Conservation (phyloP, 2,797 vertebrate genomes). For the Helicolenus hilgendorfi region DNA sequence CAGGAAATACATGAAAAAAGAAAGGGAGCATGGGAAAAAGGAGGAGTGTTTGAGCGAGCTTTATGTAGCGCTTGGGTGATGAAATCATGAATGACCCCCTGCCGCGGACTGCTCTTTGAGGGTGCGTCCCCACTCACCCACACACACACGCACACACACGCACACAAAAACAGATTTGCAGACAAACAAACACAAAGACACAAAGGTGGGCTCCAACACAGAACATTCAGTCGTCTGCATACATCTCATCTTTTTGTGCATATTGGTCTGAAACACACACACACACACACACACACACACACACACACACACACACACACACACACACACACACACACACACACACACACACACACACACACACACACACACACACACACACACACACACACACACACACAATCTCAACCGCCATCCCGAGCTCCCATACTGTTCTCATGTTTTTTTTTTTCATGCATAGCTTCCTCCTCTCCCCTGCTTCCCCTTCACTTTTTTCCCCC, state of each 20-base stretch:
- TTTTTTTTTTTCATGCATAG: constrained; percentile 37
- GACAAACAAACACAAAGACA: constrained; percentile 71
- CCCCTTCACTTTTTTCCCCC: constrained; percentile 31
- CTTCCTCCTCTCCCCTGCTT: constrained; percentile 56
- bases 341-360: constrained; percentile 30
- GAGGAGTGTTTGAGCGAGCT: constrained; percentile 68
- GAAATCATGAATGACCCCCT: constrained; percentile 82
- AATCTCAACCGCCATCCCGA: constrained; percentile 28
- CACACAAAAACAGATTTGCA: constrained; percentile 46
- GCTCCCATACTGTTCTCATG: constrained; percentile 46
- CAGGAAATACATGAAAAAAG: constrained; percentile 64
- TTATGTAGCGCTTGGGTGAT: constrained; percentile 73
- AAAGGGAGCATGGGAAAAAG: constrained; percentile 78
- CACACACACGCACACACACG: not conserved
- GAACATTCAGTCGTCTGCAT: constrained; percentile 24
- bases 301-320: constrained; percentile 33
- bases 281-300: constrained; percentile 1
- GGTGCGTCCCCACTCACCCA: constrained; percentile 46
- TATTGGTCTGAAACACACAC: not conserved
- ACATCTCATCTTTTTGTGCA: constrained; percentile 16
- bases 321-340: constrained; percentile 4
- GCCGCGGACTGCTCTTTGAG: constrained; percentile 71
- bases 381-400: constrained; percentile 31
- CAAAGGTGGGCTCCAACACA: constrained; percentile 28
- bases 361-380: constrained; percentile 2